Evolutionary conservation across 2,888 invertebrate species (phyloP).

Genomic region (Pristionchus entomophagus): DNA sequence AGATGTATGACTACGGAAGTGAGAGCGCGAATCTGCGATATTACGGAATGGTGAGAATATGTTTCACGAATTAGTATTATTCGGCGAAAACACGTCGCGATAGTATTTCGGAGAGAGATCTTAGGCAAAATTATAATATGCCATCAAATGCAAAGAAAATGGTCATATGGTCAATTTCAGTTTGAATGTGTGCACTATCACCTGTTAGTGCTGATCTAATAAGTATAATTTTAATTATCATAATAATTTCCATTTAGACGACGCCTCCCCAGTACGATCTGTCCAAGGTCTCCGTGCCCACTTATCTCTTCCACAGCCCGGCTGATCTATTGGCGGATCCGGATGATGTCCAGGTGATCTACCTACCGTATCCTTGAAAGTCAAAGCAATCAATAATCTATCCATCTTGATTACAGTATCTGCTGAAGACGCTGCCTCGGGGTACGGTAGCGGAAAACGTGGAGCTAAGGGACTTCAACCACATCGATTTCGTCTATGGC

Average conservation of each 20-base stretch:
- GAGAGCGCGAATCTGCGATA: constrained; percentile 35
- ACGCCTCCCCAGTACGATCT: constrained; percentile 70
- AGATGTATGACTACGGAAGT: constrained; percentile 46
- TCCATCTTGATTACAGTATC: neutral
- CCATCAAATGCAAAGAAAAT: too few species aligned
- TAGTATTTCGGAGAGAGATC: too few species aligned
- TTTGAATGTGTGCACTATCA: too few species aligned
- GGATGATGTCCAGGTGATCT: constrained; percentile 54
- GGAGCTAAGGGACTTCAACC: constrained; percentile 44
- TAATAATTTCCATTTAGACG: too few species aligned
- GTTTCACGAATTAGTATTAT: too few species aligned
- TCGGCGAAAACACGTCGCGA: too few species aligned
- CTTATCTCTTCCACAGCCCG: constrained; percentile 71
- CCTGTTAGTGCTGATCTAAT: too few species aligned
- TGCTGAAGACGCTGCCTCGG: constrained; percentile 22
- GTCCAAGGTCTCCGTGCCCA: constrained; percentile 63
- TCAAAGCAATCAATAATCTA: neutral
- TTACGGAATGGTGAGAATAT: constrained; percentile 46
- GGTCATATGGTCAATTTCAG: too few species aligned
- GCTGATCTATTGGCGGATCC: constrained; percentile 72
- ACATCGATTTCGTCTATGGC: constrained; percentile 48
- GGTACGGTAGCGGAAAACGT: neutral
- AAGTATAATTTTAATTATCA: too few species aligned
- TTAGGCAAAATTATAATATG: too few species aligned
- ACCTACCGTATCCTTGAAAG: neutral